Evolutionary conservation across 2,113 vertebrate species (phyloP), one percentile per base, ranked within the genome.

Genomic region (Turdus rufiventris): DNA sequence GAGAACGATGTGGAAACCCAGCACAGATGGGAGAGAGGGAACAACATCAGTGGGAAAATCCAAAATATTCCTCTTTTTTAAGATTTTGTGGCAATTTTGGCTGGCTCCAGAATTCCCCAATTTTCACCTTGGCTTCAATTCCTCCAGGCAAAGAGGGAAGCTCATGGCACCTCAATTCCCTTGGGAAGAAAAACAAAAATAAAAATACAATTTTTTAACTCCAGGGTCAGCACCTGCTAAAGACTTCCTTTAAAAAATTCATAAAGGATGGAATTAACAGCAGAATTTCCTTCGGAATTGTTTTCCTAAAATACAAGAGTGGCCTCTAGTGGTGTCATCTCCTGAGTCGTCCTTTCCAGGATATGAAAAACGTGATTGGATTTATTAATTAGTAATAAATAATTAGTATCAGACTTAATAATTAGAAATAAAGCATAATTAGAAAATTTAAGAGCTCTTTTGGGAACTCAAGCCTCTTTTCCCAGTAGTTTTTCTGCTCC

Each of bases 311-410:
- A 83, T 79, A 42, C 95, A 88, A 85, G 61, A 84, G 85, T 73
- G 97, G 36, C 97, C 94, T 94, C 96, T 89, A 76, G 94, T 34
- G 95, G 96, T 36, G 23, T 1, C 16, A 2, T 1, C 38, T 76
- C 19, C 8, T 0, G 29, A 14, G 23, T 0, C 38, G 2, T 6
- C 34, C 51, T 80, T 58, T 57, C 50, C 36, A 10, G 9, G 3
- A 8, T 5, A 4, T 3, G 6, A 2, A 12, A 8, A 18, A 10
- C 7, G 6, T 2, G 29, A 34, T 40, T 24, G 1, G 31, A 23
- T 6, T 45, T 10, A 2, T 12, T 7, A 5, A 12, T 4, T 24
- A 23, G 13, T 2, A 16, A 45, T 16, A n/a, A 76, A 8, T 12
- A 24, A 48, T 53, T 33, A 21, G 8, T 17, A 42, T 42, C 10